A percentile compares a stretch with the other conserved stretches of the same genome.
These are phyloP conservation scores for Lophius piscatorius DNA, from an alignment of 2,113 vertebrate species.

Conservation along the genomic window DNA sequence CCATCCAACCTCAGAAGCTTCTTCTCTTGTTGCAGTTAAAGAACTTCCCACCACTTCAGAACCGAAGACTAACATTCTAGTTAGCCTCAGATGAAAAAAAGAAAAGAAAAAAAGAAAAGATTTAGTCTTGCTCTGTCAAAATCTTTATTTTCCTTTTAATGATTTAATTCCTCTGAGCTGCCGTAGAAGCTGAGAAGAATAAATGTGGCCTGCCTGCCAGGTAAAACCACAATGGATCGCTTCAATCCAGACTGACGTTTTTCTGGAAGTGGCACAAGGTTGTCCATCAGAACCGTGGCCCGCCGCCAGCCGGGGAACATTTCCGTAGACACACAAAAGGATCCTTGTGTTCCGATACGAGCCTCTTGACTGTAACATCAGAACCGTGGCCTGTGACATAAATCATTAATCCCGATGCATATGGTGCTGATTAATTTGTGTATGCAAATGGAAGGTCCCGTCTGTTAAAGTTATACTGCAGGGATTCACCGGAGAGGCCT, in stretches of 20 bases:
- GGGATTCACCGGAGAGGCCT: constrained; percentile 35
- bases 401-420: constrained; percentile 61
- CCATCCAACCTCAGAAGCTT: constrained; percentile 13
- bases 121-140: constrained; percentile 18
- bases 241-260: constrained; percentile 58
- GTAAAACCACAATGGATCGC: constrained; percentile 52
- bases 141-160: constrained; percentile 41
- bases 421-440: constrained; percentile 60
- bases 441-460: constrained; percentile 53
- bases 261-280: constrained; percentile 53
- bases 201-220: constrained; percentile 59
- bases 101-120: too few relatives aligned
- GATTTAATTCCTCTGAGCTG: constrained; percentile 25
- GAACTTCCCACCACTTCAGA: neutral
- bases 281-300: constrained; percentile 56
- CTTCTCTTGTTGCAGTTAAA: constrained; percentile 13
- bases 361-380: constrained; percentile 51
- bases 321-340: constrained; percentile 59
- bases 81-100: constrained; percentile 13
- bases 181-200: constrained; percentile 39
- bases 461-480: constrained; percentile 31
- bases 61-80: constrained; percentile 25
- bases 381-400: constrained; percentile 42
- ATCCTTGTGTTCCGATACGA: constrained; percentile 47
- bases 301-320: constrained; percentile 26